A percentile compares a stretch with the other conserved stretches of the same genome.
These are phyloP conservation scores for Thereva unica DNA, from an alignment of 2,888 invertebrate genomes.

Conservation along the genomic window DNA sequence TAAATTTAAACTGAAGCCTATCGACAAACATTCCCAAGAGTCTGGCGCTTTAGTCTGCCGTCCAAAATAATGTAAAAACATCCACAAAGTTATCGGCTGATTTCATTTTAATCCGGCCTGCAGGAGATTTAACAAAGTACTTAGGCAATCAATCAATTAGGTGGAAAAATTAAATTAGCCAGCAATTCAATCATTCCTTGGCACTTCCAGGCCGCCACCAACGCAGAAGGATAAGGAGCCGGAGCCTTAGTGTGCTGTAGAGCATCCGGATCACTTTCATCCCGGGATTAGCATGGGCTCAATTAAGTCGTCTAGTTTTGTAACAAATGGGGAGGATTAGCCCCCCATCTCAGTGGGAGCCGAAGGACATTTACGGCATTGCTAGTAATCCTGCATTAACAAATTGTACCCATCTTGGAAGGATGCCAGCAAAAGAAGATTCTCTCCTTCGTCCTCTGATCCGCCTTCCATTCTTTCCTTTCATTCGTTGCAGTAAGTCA, in stretches of 20 bases:
- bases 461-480: too few species aligned
- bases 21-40: too few species aligned
- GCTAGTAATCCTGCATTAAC: slow-evolving; percentile 5
- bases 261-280: slow-evolving; percentile 4
- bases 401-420: background rate
- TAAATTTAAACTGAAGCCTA: too few species aligned
- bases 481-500: too few species aligned
- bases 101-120: too few species aligned
- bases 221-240: background rate
- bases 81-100: too few species aligned
- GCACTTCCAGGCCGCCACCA: background rate
- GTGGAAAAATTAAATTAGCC: slow-evolving; percentile 18
- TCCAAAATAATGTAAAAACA: too few species aligned
- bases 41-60: too few species aligned
- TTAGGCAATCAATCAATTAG: slow-evolving; percentile 24
- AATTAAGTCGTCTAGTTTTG: slow-evolving; percentile 18
- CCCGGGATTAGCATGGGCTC: slow-evolving; percentile 9
- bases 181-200: background rate
- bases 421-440: too few species aligned
- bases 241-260: background rate
- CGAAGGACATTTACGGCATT: background rate
- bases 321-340: background rate
- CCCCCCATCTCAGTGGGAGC: background rate
- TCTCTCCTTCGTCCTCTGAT: too few species aligned
- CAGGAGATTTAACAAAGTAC: slow-evolving; percentile 1